A percentile compares a stretch with the other conserved stretches of the same genome.
Evolutionary conservation across 2,888 invertebrate genomes (phyloP).

Genomic region (Machimus atricapillus): DNA sequence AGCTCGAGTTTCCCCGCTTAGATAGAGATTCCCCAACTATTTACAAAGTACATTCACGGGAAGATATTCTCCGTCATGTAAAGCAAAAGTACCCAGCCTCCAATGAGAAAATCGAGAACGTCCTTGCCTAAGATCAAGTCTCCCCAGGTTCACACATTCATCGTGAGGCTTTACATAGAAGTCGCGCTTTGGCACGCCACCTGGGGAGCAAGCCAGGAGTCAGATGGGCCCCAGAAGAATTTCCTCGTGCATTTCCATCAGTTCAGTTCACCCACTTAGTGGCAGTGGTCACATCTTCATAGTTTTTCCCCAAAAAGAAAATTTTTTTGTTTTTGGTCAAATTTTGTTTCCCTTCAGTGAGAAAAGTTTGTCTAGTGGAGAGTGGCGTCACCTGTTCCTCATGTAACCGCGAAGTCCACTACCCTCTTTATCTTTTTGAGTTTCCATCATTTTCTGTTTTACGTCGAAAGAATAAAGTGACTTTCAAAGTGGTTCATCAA

Average conservation of each 20-base stretch:
- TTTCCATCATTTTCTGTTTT: not conserved
- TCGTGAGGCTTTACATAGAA: not conserved
- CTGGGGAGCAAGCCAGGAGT: slow-evolving; percentile 16
- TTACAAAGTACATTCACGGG: not conserved
- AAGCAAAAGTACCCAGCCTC: not conserved
- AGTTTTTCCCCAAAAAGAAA: slow-evolving; percentile 9
- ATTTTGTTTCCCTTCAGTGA: slow-evolving; percentile 17
- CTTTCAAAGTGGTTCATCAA: not conserved
- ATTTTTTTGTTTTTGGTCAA: slow-evolving; percentile 15
- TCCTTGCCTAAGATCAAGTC: slow-evolving; percentile 45
- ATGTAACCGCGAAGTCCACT: not conserved
- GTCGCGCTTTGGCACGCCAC: not conserved
- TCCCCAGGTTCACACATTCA: slow-evolving; percentile 9
- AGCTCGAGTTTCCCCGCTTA: not conserved
- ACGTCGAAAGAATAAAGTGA: not conserved
- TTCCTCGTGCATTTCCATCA: slow-evolving; percentile 40
- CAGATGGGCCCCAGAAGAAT: slow-evolving; percentile 21
- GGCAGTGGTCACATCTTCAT: slow-evolving; percentile 39
- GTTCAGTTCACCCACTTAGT: slow-evolving; percentile 45
- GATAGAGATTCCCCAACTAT: not conserved
- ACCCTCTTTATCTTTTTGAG: not conserved
- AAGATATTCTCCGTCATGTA: slow-evolving; percentile 21
- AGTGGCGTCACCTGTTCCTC: not conserved
- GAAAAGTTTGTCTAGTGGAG: not conserved
- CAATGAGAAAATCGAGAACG: slow-evolving; percentile 33